Conservation (phyloP, 2,797 vertebrate genomes). For the Margarornis squamiger region DNA sequence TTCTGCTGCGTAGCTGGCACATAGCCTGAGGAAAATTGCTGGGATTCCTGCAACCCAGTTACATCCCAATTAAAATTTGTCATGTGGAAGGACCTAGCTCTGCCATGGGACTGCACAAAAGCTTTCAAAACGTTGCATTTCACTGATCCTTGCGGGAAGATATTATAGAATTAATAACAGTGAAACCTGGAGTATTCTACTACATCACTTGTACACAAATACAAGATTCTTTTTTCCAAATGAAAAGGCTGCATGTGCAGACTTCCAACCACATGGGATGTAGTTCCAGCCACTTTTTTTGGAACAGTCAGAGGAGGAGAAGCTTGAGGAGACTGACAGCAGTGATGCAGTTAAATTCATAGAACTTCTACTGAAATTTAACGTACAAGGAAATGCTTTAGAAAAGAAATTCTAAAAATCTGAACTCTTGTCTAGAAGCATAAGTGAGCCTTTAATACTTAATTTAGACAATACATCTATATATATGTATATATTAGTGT, state of each 20-base stretch:
- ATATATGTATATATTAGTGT: background rate
- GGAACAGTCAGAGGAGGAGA: background rate
- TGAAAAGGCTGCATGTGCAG: background rate
- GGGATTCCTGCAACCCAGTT: background rate
- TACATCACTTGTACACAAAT: background rate
- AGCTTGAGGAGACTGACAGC: background rate
- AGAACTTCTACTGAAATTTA: background rate
- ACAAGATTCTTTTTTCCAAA: background rate
- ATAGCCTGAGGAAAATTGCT: background rate
- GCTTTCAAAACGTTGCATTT: background rate
- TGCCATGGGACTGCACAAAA: background rate
- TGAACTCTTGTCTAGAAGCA: background rate
- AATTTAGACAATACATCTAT: background rate
- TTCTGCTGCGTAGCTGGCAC: background rate
- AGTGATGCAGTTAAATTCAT: background rate
- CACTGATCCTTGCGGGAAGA: background rate
- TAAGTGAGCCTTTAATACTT: background rate
- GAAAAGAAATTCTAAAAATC: background rate
- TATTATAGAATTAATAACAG: background rate
- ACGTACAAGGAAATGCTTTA: background rate
- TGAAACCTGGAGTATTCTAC: background rate
- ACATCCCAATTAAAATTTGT: constrained; percentile 57
- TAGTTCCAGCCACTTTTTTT: background rate
- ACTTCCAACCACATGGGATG: background rate
- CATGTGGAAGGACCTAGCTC: constrained; percentile 35